These are phyloP conservation scores for Gnatocerus cornutus DNA, from an alignment of 2,888 invertebrate genomes.

Conservation along the genomic window DNA sequence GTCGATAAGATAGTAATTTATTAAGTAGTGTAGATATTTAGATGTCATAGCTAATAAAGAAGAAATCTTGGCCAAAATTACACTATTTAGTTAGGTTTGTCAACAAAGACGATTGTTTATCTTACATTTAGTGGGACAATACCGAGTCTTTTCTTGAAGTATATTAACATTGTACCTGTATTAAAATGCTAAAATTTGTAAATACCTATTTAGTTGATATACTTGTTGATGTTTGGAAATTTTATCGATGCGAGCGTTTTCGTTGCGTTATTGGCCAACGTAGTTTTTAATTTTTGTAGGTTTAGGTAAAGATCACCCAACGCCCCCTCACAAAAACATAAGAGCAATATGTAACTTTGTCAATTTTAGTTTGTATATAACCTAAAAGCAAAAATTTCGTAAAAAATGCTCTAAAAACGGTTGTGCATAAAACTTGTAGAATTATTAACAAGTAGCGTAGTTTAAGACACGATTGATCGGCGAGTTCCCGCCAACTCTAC, in stretches of 20 bases:
- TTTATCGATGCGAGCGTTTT: slow-evolving; percentile 44
- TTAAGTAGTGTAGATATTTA: slow-evolving; percentile 59
- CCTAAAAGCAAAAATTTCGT: slow-evolving; percentile 35
- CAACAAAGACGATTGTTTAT: slow-evolving; percentile 22
- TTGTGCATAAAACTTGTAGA: slow-evolving; percentile 58
- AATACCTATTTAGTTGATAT: slow-evolving; percentile 49
- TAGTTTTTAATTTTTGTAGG: slow-evolving; percentile 42
- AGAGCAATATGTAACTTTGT: slow-evolving; percentile 58
- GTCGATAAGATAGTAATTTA: slow-evolving; percentile 61
- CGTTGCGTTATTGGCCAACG: slow-evolving; percentile 48
- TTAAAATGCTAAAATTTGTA: slow-evolving; percentile 39
- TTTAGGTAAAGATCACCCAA: slow-evolving; percentile 35
- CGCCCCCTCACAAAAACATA: slow-evolving; percentile 33
- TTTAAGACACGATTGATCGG: slow-evolving; percentile 37
- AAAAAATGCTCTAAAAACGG: slow-evolving; percentile 58
- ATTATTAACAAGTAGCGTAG: slow-evolving; percentile 42
- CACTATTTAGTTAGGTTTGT: slow-evolving; percentile 30
- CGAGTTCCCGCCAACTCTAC: slow-evolving; percentile 16
- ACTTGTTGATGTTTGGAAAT: slow-evolving; percentile 51
- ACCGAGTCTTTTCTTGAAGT: slow-evolving; percentile 28
- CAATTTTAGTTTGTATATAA: slow-evolving; percentile 58
- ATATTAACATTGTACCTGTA: slow-evolving; percentile 47
- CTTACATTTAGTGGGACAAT: slow-evolving; percentile 9
- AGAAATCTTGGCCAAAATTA: slow-evolving; percentile 52
- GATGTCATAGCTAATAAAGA: slow-evolving; percentile 52